phyloP scores from a whole-genome alignment of 1,140 invertebrate genomes.

The Drosophila albomicans region DNA sequence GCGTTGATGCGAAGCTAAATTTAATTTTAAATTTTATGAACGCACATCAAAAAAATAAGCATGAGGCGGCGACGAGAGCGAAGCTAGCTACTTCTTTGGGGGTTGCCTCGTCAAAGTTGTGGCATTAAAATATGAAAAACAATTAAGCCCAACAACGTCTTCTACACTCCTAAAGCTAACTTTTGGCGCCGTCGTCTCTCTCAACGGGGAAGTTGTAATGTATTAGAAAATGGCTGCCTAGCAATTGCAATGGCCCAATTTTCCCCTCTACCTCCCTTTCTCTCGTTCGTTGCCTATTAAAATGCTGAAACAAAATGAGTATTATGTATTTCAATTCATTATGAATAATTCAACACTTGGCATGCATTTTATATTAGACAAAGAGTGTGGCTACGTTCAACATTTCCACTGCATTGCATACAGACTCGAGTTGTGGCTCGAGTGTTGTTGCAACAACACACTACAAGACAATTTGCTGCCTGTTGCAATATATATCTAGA shows the following conservation, averaged over 20 bases:
- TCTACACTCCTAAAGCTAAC: conserved; percentile 35
- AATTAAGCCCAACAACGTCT: conserved; percentile 60
- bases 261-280: conserved; percentile 20
- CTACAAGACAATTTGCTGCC: conserved; percentile 50
- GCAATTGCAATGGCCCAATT: conserved; percentile 16
- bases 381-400: conserved; percentile 38
- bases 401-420: conserved; percentile 27
- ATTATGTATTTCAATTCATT: conserved; percentile 81
- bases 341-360: conserved; percentile 71
- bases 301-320: conserved; percentile 75
- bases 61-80: not conserved
- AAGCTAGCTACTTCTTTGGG: conserved; percentile 15
- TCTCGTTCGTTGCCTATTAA: conserved; percentile 35
- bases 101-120: conserved; percentile 57
- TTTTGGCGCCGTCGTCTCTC: conserved; percentile 29
- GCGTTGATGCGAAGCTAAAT: conserved; percentile 62
- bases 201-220: conserved; percentile 25
- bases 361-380: conserved; percentile 74
- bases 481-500: conserved; percentile 26
- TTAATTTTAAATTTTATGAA: conserved; percentile 80
- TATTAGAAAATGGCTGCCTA: conserved; percentile 67
- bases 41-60: conserved; percentile 75
- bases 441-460: conserved; percentile 5
- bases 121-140: conserved; percentile 80
- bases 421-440: not conserved